phyloP scores from a whole-genome alignment of 2,113 vertebrate species.

The Progne subis region DNA sequence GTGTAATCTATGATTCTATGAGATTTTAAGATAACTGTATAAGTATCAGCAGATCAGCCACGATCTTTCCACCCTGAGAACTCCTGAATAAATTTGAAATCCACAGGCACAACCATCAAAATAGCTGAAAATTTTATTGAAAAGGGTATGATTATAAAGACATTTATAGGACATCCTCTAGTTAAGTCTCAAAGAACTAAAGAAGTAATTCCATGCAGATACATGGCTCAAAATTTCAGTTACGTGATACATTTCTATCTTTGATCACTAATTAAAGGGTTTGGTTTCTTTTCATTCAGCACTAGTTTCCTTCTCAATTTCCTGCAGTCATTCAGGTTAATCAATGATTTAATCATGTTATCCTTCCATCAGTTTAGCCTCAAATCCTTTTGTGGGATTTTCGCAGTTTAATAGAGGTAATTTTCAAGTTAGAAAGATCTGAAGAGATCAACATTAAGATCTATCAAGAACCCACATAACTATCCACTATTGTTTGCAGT shows the following conservation, averaged over 20 bases:
- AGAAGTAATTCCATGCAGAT: constrained; percentile 35
- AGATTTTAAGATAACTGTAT: neutral
- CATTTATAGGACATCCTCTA: neutral
- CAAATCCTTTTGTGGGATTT: constrained; percentile 80
- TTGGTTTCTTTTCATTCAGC: constrained; percentile 82
- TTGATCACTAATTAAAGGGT: constrained; percentile 82
- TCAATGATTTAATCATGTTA: constrained; percentile 83
- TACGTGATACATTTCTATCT: constrained; percentile 71
- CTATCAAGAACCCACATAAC: neutral
- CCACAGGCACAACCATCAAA: neutral
- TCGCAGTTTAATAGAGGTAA: constrained; percentile 79
- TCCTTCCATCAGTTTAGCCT: constrained; percentile 72
- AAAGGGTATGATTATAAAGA: neutral
- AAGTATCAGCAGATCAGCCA: neutral
- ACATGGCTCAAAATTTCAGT: constrained; percentile 58
- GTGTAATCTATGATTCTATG: neutral
- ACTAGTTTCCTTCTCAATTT: constrained; percentile 79
- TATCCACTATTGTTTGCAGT: neutral
- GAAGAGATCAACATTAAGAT: constrained; percentile 75
- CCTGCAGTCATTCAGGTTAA: constrained; percentile 73
- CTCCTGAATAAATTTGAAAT: neutral
- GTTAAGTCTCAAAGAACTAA: constrained; percentile 35
- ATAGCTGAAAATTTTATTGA: neutral
- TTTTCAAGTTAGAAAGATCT: constrained; percentile 76
- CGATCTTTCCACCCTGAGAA: neutral